Evolutionary conservation across 2,113 vertebrate species (phyloP), one percentile per base, ranked within the genome.

Genomic region (Mixornis gularis): DNA sequence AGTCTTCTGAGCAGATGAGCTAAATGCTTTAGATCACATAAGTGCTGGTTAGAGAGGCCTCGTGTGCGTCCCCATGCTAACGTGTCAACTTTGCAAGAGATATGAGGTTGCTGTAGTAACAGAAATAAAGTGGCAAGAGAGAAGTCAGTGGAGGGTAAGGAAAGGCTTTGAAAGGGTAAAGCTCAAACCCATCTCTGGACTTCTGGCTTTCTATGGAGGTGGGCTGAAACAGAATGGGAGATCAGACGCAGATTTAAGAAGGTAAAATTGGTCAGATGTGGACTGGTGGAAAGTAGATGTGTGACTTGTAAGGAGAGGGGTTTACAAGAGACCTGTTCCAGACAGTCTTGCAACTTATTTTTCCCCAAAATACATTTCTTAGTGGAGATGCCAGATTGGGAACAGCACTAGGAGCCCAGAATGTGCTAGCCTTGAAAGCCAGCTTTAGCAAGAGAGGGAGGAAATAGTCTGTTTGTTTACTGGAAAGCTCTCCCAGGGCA

Each of bases 1-100:
- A 94, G 48, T 74, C 81, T 85, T 87, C 90, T 60, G 55, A 94
- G 87, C 80, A 94, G 78, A 93, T 90, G 92, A 96, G 77, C 79
- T 88, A 95, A 96, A 95, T 90, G 85, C 52, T 96, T 96, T 56
- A 92, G 92, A 89, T 83, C 86, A 81, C 69, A 90, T 72, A 73
- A 92, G 80, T 53, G 83, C 85, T 73, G 85, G 85, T 89, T 78
- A 74, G 91, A 87, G 62, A 92, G 77, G 70, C 77, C 82, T 51
- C 49, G 87, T 90, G 77, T 85, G 79, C 63, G 74, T 90, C 87
- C 82, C 91, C 52, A 5, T 91, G 94, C 86, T 84, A 78, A 56
- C 64, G 16, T 84, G 77, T 83, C 87, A 95, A 64, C 70, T 93
- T 62, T 63, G 84, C 85, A 86, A 59, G 76, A 78, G 85, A 49